A percentile compares a stretch with the other conserved stretches of the same genome.
Evolutionary conservation across 2,113 vertebrate genomes (phyloP).

Genomic region (Macroglossus sobrinus): DNA sequence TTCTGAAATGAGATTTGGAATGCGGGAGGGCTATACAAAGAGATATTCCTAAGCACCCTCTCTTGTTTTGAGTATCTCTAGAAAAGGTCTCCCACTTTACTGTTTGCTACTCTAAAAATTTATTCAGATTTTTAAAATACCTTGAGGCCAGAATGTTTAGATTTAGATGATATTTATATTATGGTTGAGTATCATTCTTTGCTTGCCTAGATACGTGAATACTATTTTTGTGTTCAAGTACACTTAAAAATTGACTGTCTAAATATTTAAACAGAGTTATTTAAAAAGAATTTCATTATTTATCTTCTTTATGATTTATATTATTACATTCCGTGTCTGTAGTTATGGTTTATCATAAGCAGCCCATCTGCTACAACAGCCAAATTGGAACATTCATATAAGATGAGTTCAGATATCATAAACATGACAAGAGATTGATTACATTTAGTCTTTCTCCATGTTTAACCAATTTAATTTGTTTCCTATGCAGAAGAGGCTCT

Average conservation of each 20-base stretch:
- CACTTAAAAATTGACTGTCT: constrained; percentile 88
- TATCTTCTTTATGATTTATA: constrained; percentile 91
- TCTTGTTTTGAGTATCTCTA: constrained; percentile 32
- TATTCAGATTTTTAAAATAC: constrained; percentile 72
- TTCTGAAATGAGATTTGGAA: not conserved
- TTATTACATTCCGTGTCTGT: constrained; percentile 85
- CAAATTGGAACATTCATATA: constrained; percentile 88
- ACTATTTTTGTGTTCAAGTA: constrained; percentile 80
- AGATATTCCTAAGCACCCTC: not conserved
- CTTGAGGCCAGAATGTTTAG: constrained; percentile 67
- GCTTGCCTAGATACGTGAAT: constrained; percentile 77
- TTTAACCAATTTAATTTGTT: constrained; percentile 93
- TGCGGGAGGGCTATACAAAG: not conserved
- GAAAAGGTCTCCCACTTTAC: not conserved
- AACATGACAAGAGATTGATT: constrained; percentile 92
- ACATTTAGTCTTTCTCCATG: constrained; percentile 89
- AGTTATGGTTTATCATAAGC: constrained; percentile 88
- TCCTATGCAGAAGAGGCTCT: constrained; percentile 91
- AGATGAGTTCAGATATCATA: constrained; percentile 89
- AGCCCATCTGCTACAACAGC: constrained; percentile 87
- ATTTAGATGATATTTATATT: constrained; percentile 72
- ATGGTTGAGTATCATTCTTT: constrained; percentile 77
- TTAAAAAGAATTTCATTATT: constrained; percentile 90
- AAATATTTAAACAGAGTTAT: constrained; percentile 89
- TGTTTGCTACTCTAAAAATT: constrained; percentile 34